Base-by-base conservation (phyloP, 1,140 invertebrate genomes). In the Lethocerus indicus region DNA sequence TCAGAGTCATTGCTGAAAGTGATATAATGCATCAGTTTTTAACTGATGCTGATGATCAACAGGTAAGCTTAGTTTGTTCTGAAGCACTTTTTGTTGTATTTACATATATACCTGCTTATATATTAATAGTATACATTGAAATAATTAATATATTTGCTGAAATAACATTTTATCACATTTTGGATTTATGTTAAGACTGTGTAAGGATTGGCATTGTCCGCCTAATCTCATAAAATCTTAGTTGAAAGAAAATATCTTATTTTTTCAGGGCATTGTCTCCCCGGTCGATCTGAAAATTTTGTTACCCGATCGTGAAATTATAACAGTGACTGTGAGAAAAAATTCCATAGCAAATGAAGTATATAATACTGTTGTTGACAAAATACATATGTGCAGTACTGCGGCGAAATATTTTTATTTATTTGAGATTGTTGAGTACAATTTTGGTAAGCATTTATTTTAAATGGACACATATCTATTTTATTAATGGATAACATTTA, bases 21-120 rank as follows among this genome's bases (percentile, higher is more conserved):
- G 94, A 98, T 60, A 78, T 91, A 1, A 87, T 98, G 66, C 94
- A 98, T 66, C 93, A 97, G 62, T 97, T 97, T 67, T 72, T 98
- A 1, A 93, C 90, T 1, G 89, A 95, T 60, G 75, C 81, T 12
- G 88, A 93, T 56, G 86, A 92, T 61, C 87, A 76, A 57, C 66
- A 70, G 61, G 75, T 76, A 64, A 61, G 18, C 24, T 32, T 32
- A n/a, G n/a, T n/a, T n/a, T n/a, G n/a, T n/a, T n/a, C n/a, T n/a
- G n/a, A n/a, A n/a, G n/a, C n/a, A n/a, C n/a, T n/a, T n/a, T n/a
- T n/a, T n/a, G n/a, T n/a, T n/a, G n/a, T n/a, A n/a, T n/a, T n/a
- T n/a, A n/a, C n/a, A n/a, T n/a, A n/a, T n/a, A n/a, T n/a, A n/a
- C n/a, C n/a, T n/a, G n/a, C n/a, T n/a, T n/a, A n/a, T n/a, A n/a